Conservation (phyloP, 2,113 vertebrate genomes). For the Chloebia gouldiae region DNA sequence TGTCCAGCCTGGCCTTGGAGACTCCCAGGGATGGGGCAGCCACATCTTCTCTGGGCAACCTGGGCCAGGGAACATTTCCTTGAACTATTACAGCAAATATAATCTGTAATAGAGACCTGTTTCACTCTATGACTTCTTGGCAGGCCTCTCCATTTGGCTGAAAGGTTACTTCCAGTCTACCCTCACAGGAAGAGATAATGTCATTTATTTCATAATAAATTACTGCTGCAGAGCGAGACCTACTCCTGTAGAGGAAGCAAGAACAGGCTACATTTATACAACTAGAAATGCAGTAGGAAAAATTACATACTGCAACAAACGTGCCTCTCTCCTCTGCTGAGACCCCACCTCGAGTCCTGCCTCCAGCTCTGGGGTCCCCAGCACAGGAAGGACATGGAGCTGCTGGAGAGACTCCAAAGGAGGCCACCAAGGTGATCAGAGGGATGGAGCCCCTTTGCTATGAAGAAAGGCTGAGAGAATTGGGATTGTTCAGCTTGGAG, state of each 20-base stretch:
- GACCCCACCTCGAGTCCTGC: background rate
- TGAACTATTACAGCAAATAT: background rate
- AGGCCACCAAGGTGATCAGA: background rate
- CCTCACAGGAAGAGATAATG: background rate
- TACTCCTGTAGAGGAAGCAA: background rate
- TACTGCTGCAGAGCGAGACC: background rate
- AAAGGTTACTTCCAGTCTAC: background rate
- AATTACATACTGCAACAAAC: rapidly evolving
- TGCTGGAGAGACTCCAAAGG: background rate
- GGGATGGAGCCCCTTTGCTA: background rate
- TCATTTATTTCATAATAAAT: background rate
- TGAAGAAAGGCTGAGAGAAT: background rate
- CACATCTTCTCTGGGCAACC: background rate
- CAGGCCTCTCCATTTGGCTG: background rate
- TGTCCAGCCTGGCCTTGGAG: rapidly evolving
- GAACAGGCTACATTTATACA: background rate
- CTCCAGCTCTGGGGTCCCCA: background rate
- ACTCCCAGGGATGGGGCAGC: background rate
- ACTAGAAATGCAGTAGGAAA: background rate
- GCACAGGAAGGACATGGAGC: background rate
- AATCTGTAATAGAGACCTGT: background rate
- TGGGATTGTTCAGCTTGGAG: background rate
- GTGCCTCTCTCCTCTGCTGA: background rate
- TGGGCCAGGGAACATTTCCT: background rate
- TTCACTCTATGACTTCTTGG: background rate